Base-by-base conservation (phyloP, 1,140 invertebrate species). In the Dendroctonus ponderosae region DNA sequence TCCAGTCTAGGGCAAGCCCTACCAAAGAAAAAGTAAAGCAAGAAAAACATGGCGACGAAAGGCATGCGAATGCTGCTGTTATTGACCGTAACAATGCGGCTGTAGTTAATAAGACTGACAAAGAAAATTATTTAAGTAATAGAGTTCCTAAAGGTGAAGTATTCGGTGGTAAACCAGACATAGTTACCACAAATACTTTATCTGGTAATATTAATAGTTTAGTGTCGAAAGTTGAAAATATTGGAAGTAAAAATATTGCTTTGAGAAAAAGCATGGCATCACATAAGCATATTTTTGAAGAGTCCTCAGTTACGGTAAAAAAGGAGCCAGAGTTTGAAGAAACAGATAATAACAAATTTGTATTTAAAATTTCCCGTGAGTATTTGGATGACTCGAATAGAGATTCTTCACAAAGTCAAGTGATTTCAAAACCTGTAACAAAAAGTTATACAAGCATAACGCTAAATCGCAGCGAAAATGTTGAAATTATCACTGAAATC, bases 401-500 rank as follows among this genome's bases (percentile, higher is more conserved):
- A 12, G 44, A 1, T 44, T 40, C 26, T 3, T n/a, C 56, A 7
- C 39, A 53, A 38, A 11, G 42, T 6, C 57, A 67, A 44, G 7
- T 46, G 12, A 41, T 42, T 46, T 53, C 57, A 38, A 59, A 58
- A 50, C 59, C 66, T 3, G 43, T 62, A 11, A 63, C 59, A 9
- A 68, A 68, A 43, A 68, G 60, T 15, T 76, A 73, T 49, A 75
- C 72, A 11, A 77, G 73, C 51, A 74, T 76, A 8, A 77, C 74
- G 0, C 57, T 77, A 9, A 76, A 77, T 63, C 65, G 74, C 11
- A 70, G 64, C 14, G 73, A 75, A 51, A 76, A 76, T 52, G 67
- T 74, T 0, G 76, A 76, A 58, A 76, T 74, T 8, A 74, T 77
- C 38, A 76, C 75, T 12, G 73, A 77, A 69, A 71, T 76, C 41